phyloP scores from a whole-genome alignment of 2,888 invertebrate genomes.

The Philopedon plagiatum region DNA sequence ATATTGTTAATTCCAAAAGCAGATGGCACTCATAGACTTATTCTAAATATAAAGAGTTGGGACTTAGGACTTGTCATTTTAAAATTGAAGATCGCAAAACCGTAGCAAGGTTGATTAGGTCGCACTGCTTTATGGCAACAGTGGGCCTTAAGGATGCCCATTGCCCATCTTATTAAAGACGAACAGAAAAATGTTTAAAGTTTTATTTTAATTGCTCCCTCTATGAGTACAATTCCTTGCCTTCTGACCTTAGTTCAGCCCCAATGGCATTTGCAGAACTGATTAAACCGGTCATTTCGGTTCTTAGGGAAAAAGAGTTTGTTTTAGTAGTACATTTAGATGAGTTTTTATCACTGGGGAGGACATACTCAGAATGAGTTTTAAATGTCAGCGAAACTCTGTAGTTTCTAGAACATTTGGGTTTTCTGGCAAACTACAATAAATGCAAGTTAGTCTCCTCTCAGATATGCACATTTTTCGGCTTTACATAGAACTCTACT shows the following conservation, averaged over 20 bases:
- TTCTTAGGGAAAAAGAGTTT: neutral
- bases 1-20: neutral
- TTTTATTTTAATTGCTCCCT: neutral
- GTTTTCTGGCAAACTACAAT: neutral
- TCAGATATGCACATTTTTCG: too few species aligned
- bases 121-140: neutral
- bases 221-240: neutral
- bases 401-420: neutral
- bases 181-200: neutral
- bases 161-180: neutral
- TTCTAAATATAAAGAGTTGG: neutral
- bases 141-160: neutral
- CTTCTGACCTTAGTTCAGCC: too few species aligned
- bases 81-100: neutral
- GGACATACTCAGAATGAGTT: neutral
- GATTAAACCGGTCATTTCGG: neutral
- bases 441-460: neutral
- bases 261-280: neutral
- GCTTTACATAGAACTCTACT: too few species aligned
- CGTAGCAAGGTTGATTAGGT: neutral
- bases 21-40: neutral
- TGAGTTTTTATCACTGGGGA: neutral
- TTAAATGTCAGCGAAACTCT: neutral
- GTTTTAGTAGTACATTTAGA: neutral
- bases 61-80: neutral